These are phyloP conservation scores for Oreochromis niloticus DNA, from an alignment of 2,113 vertebrate species.

Conservation along the genomic window DNA sequence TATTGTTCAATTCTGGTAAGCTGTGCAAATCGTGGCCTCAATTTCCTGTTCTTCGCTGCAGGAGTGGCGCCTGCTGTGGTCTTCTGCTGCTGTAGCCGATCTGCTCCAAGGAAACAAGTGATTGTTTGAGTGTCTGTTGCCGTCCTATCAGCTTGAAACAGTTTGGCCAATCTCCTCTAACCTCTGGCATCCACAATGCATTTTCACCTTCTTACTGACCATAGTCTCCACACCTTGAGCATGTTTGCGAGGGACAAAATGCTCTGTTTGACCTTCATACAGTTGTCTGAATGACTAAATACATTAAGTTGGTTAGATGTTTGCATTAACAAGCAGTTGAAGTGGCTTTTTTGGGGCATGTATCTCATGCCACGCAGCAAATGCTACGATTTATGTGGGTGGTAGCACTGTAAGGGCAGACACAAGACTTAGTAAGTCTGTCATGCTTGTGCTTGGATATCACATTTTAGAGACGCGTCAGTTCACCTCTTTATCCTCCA, in stretches of 20 bases:
- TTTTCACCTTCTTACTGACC: not conserved
- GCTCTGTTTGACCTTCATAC: not conserved
- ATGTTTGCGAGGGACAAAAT: not conserved
- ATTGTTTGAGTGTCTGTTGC: not conserved
- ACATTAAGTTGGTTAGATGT: not conserved
- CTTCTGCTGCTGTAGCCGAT: not conserved
- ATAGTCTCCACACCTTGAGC: not conserved
- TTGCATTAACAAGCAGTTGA: not conserved
- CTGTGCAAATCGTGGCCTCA: not conserved
- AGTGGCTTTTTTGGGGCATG: fast-evolving
- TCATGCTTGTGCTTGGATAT: not conserved
- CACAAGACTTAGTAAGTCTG: not conserved
- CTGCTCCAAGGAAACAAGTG: not conserved
- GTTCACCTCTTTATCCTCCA: not conserved
- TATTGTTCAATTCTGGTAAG: not conserved
- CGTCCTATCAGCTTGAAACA: not conserved
- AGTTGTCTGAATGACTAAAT: not conserved
- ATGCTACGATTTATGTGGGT: not conserved
- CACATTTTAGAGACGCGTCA: not conserved
- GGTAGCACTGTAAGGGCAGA: not conserved
- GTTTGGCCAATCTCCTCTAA: not conserved
- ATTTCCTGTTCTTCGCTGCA: not conserved
- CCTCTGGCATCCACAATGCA: not conserved
- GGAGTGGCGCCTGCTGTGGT: not conserved
- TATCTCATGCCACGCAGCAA: not conserved